Base-by-base conservation (phyloP, 2,113 vertebrate genomes). In the Clarias batrachus region DNA sequence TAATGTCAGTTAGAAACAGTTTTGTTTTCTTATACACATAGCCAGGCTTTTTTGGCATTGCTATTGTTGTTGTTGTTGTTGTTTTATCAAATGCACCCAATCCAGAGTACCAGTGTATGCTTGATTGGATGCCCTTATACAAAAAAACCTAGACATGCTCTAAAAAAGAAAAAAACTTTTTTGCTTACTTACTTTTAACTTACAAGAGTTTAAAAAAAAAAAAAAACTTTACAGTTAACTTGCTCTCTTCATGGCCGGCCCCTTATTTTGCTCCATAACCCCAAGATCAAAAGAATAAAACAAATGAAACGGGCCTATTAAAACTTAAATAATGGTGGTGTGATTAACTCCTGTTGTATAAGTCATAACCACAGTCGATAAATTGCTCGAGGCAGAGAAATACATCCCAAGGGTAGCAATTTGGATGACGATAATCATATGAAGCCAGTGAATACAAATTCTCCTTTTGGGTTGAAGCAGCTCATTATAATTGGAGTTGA, bases 81-180 rank as follows among this genome's bases (percentile, higher is more conserved):
- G 59, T 33, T 60, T 85, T 66, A 14, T 16, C 21, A 85, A 74
- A 81, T 65, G 59, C 54, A 12, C 81, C 68, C 87, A 81, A 76
- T 84, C 80, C 86, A 78, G 60, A 70, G 54, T 84, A 77, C 65
- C 77, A 33, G 62, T 52, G 27, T 80, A 83, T 83, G 70, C 59
- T 66, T 41, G 88, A 89, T 87, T 89, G 73, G 71, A 81, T 54
- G 41, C 21, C 66, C 82, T 88, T 33, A 59, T 76, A 74, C 59
- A 54, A 77, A 33, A 63, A 62, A 89, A 52, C 65, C 82, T 87
- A 80, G 59, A 68, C 23, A 78, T 30, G 59, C 33, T 59, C 77
- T 78, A 25, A 83, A 74, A 86, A 56, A 85, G n/a, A 7, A 54
- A 10, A 23, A 68, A n/a, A n/a, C n/a, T 60, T 66, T 62, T 57